Evolutionary conservation across 2,797 vertebrate genomes (phyloP).

Genomic region (Sebastes matsubarae): DNA sequence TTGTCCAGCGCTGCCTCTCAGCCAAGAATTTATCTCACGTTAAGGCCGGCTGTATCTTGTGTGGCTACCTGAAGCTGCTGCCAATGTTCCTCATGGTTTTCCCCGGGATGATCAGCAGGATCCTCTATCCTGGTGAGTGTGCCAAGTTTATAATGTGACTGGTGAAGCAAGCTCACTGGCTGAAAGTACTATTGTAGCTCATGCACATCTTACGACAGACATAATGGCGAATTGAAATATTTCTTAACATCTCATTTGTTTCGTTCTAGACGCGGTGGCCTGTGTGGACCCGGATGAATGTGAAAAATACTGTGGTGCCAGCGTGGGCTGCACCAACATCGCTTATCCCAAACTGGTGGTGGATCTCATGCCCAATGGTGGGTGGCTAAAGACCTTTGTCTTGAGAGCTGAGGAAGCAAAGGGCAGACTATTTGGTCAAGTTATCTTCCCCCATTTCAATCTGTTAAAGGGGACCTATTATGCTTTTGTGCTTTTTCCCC

Average conservation of each 20-base stretch:
- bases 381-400: slow-evolving; percentile 28
- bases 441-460: not conserved
- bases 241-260: not conserved
- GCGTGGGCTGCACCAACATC: slow-evolving; percentile 92
- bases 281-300: slow-evolving; percentile 88
- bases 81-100: slow-evolving; percentile 97
- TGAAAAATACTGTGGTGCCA: slow-evolving; percentile 76
- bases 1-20: slow-evolving; percentile 95
- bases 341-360: slow-evolving; percentile 95
- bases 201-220: not conserved
- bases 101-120: slow-evolving; percentile 96
- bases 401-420: not conserved
- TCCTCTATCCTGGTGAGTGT: slow-evolving; percentile 88
- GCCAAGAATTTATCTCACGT: slow-evolving; percentile 94
- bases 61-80: slow-evolving; percentile 94
- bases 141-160: not conserved
- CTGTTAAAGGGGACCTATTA: not conserved
- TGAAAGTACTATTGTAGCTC: not conserved
- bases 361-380: slow-evolving; percentile 94
- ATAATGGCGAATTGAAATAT: not conserved
- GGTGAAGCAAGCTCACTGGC: not conserved
- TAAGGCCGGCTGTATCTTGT: slow-evolving; percentile 91
- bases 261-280: slow-evolving; percentile 86
- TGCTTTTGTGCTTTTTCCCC: too few relatives aligned
- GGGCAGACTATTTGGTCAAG: rapidly evolving